Evolutionary conservation across 1,140 invertebrate species (phyloP).

Genomic region (Plodia interpunctella): DNA sequence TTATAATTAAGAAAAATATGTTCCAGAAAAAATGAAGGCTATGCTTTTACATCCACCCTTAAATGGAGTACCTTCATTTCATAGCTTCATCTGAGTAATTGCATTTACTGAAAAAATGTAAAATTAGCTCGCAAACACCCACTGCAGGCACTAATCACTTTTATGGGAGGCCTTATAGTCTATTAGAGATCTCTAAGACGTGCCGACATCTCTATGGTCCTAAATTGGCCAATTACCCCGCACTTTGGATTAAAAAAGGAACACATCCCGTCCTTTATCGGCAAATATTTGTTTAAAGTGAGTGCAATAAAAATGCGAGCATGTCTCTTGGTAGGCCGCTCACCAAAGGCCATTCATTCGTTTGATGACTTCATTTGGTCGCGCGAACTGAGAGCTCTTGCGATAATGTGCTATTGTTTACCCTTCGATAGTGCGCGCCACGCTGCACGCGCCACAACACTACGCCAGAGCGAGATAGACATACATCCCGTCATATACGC

Average conservation of each 20-base stretch:
- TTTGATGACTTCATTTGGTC: slow-evolving; percentile 75
- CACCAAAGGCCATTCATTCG: slow-evolving; percentile 64
- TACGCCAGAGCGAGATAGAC: slow-evolving; percentile 54
- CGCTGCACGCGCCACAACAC: slow-evolving; percentile 63
- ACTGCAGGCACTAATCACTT: not conserved
- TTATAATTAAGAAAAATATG: too few species aligned
- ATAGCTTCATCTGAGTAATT: not conserved
- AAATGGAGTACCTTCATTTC: not conserved
- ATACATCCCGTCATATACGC: slow-evolving; percentile 39
- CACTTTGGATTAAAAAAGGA: slow-evolving; percentile 29
- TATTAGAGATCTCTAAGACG: slow-evolving; percentile 15
- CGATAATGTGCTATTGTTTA: slow-evolving; percentile 76
- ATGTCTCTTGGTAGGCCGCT: slow-evolving; percentile 57
- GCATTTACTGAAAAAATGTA: not conserved
- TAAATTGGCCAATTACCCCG: slow-evolving; percentile 42
- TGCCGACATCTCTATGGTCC: slow-evolving; percentile 21
- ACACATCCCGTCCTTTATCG: slow-evolving; percentile 39
- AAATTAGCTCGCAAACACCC: not conserved
- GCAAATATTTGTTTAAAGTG: slow-evolving; percentile 66
- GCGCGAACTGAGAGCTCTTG: slow-evolving; percentile 59
- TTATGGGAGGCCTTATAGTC: slow-evolving; percentile 7
- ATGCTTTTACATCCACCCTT: not conserved
- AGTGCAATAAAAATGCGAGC: slow-evolving; percentile 69
- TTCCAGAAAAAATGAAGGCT: not conserved
- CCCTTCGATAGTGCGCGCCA: slow-evolving; percentile 66